These are phyloP conservation scores for Linyphia triangularis DNA, from an alignment of 2,888 invertebrate genomes.

Conservation along the genomic window DNA sequence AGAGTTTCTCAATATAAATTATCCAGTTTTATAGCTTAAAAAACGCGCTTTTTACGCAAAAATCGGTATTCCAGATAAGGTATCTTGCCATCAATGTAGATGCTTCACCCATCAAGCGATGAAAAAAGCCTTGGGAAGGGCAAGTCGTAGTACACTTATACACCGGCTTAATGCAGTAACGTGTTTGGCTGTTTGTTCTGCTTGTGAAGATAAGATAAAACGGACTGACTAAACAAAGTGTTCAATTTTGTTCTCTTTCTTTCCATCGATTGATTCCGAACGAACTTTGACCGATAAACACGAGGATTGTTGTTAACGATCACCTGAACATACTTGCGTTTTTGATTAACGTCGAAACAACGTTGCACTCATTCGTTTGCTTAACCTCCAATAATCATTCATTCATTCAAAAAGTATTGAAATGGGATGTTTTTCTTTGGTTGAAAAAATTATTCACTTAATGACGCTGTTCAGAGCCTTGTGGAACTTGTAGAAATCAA, in stretches of 20 bases:
- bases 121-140: background rate
- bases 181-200: constrained; percentile 19
- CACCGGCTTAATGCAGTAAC: constrained; percentile 22
- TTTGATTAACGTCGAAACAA: no score
- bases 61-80: background rate
- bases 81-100: background rate
- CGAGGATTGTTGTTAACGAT: background rate
- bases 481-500: no score
- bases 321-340: no score
- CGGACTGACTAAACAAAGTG: background rate
- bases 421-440: no score
- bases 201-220: constrained; percentile 46
- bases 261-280: background rate
- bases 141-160: background rate
- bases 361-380: no score
- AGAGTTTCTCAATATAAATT: background rate
- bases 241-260: background rate
- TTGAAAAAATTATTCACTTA: no score
- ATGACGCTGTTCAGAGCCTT: no score
- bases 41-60: background rate
- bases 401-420: no score
- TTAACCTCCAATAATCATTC: no score
- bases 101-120: background rate
- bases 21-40: background rate
- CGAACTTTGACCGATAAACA: constrained; percentile 39